Percentiles rank a stretch among this genome's conserved stretches.
These are phyloP conservation scores for Dendrocincla tyrannina DNA, from an alignment of 2,797 vertebrate species.

Conservation along the genomic window DNA sequence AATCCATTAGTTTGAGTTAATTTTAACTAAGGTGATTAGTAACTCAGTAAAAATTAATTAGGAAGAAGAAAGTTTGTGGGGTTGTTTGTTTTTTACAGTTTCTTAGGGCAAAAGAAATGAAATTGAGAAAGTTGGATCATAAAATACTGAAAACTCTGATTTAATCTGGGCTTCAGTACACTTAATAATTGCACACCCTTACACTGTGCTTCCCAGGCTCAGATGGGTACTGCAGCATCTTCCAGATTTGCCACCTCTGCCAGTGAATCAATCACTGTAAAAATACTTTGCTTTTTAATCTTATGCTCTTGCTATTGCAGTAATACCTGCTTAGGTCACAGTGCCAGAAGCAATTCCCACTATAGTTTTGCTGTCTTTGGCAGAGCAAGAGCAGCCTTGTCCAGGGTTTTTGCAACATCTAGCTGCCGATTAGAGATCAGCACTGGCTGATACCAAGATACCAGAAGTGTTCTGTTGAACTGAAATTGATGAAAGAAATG, in stretches of 20 bases:
- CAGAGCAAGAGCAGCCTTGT: background rate
- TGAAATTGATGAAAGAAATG: background rate
- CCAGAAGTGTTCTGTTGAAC: background rate
- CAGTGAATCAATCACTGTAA: background rate
- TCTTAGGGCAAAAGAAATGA: background rate
- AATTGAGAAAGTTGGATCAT: background rate
- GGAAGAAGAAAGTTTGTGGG: background rate
- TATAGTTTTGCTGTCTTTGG: background rate
- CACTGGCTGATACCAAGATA: background rate
- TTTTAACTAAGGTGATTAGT: conserved; percentile 14
- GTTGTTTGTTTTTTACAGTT: background rate
- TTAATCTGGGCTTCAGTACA: background rate
- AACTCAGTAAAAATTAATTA: background rate
- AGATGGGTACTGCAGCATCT: background rate
- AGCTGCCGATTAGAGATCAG: background rate
- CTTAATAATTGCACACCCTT: background rate
- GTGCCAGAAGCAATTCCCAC: background rate
- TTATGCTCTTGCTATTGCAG: background rate
- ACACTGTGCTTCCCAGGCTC: background rate
- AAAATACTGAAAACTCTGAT: background rate
- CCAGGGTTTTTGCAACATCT: background rate
- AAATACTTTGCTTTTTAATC: background rate
- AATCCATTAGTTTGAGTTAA: conserved; percentile 8
- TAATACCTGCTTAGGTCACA: background rate
- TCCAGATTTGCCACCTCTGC: background rate